Evolutionary conservation across 2,888 invertebrate genomes (phyloP).

Genomic region (Cheilosia scutellata): DNA sequence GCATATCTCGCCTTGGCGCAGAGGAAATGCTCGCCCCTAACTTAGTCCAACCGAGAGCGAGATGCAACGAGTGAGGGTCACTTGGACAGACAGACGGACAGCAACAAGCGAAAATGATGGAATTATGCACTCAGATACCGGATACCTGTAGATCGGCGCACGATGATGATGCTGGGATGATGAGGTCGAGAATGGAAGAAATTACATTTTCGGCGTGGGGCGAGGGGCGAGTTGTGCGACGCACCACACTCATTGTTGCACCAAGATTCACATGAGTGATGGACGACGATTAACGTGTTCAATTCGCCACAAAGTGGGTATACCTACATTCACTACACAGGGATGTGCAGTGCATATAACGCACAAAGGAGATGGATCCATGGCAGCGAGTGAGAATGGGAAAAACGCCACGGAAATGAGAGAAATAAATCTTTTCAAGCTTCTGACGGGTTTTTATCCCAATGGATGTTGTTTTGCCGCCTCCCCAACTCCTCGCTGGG

Average conservation of each 20-base stretch:
- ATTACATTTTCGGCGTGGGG: conserved; percentile 39
- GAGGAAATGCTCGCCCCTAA: conserved; percentile 69
- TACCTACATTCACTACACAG: conserved; percentile 7
- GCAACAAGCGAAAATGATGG: conserved; percentile 72
- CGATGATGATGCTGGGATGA: conserved; percentile 47
- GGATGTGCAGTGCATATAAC: conserved; percentile 49
- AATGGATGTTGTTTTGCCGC: conserved; percentile 15
- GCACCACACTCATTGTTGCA: conserved; percentile 66
- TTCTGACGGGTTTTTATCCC: conserved; percentile 59
- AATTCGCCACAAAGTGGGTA: conserved; percentile 66
- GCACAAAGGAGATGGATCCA: conserved; percentile 50
- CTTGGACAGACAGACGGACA: conserved; percentile 54
- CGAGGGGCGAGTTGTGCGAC: conserved; percentile 45
- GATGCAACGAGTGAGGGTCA: conserved; percentile 36
- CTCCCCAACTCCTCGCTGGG: neutral
- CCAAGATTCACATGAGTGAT: conserved; percentile 69
- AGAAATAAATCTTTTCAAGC: conserved; percentile 75
- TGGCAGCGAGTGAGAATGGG: conserved; percentile 52
- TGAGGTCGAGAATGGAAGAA: conserved; percentile 28
- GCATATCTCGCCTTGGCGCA: conserved; percentile 20
- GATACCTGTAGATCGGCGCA: conserved; percentile 70
- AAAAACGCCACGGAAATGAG: conserved; percentile 75
- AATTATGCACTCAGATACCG: conserved; percentile 75
- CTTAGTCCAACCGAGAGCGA: conserved; percentile 45
- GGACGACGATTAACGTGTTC: conserved; percentile 75